These are phyloP conservation scores for Mantis religiosa DNA, from an alignment of 2,888 invertebrate species.

Conservation along the genomic window DNA sequence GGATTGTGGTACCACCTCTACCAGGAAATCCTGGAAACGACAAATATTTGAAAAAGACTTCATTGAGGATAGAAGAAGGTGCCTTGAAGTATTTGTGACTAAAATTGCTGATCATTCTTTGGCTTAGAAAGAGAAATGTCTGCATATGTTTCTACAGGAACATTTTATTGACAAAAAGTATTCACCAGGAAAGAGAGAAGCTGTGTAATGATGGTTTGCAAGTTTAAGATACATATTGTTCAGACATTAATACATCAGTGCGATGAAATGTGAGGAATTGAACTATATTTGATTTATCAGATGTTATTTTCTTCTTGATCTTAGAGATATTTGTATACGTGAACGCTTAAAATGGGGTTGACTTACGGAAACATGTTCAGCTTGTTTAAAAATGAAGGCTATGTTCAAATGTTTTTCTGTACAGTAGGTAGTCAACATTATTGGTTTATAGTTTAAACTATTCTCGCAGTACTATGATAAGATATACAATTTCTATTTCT, in stretches of 20 bases:
- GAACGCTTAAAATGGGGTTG: background rate
- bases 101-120: conserved; percentile 97
- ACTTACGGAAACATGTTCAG: background rate
- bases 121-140: conserved; percentile 97
- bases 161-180: conserved; percentile 98
- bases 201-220: conserved; percentile 62
- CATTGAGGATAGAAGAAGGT: too few species aligned
- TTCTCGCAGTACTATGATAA: background rate
- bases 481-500: background rate
- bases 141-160: conserved; percentile 99
- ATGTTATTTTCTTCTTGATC: background rate
- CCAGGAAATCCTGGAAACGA: too few species aligned
- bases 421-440: background rate
- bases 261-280: background rate
- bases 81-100: too few species aligned
- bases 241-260: background rate
- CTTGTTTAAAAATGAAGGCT: background rate
- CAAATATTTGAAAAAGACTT: too few species aligned
- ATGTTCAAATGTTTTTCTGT: background rate
- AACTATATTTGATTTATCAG: background rate
- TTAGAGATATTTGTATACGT: background rate
- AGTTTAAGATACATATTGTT: background rate
- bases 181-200: conserved; percentile 97
- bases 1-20: too few species aligned
- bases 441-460: background rate